A percentile compares a stretch with the other conserved stretches of the same genome.
These are phyloP conservation scores for Sciurus niger DNA, from an alignment of 2,113 vertebrate species.

Conservation along the genomic window DNA sequence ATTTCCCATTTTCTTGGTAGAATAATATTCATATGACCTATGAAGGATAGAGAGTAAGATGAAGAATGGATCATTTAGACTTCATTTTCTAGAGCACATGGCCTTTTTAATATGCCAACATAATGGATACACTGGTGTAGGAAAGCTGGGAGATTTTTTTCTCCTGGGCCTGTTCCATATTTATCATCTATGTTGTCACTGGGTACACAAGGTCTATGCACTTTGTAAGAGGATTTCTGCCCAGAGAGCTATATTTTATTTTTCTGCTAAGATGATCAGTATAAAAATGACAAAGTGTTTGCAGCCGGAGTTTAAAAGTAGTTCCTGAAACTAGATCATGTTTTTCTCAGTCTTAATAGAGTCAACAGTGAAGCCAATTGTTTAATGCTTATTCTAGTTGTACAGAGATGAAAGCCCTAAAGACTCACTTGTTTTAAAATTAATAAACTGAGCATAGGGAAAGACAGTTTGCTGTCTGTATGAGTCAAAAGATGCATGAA, in stretches of 20 bases:
- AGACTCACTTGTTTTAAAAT: conserved; percentile 61
- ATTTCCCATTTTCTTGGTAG: conserved; percentile 63
- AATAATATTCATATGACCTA: conserved; percentile 74
- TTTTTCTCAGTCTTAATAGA: conserved; percentile 73
- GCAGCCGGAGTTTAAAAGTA: conserved; percentile 74
- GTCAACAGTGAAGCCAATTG: conserved; percentile 49
- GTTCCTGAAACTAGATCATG: conserved; percentile 77
- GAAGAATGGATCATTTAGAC: conserved; percentile 81
- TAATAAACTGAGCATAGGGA: conserved; percentile 60
- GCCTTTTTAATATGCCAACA: conserved; percentile 74
- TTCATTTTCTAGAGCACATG: conserved; percentile 81
- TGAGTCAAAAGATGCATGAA: conserved; percentile 12
- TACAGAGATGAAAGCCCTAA: conserved; percentile 60
- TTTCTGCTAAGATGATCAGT: conserved; percentile 83
- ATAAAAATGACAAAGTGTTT: conserved; percentile 82
- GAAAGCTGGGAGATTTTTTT: conserved; percentile 69
- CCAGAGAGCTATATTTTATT: conserved; percentile 83
- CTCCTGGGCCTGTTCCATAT: conserved; percentile 72
- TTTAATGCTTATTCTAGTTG: conserved; percentile 48
- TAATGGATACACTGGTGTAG: conserved; percentile 74
- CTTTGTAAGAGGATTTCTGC: conserved; percentile 83
- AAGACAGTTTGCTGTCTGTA: background rate
- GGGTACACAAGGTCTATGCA: conserved; percentile 80
- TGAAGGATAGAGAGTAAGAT: conserved; percentile 69
- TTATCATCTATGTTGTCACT: conserved; percentile 81